Evolutionary conservation across 2,888 invertebrate species (phyloP), one percentile per base, ranked within the genome.

Genomic region (Ophion obscuratus): DNA sequence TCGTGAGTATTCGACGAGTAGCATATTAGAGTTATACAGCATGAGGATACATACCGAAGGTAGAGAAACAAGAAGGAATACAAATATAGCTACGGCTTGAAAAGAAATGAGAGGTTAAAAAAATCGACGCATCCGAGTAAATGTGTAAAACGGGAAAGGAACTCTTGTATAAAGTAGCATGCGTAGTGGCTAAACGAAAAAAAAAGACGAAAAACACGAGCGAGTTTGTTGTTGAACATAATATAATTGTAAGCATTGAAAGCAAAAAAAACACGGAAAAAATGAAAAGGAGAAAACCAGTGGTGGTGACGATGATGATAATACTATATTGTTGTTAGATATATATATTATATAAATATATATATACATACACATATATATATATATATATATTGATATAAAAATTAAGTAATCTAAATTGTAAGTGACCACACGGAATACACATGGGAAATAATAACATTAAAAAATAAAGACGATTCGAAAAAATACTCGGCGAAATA

Each of bases 311-410:
- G 90, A 92, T 88, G 90, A 93, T 92, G 91, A 93, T 93, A 92
- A 92, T 92, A 93, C 90, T 91, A 92, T 92, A 93, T 93, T 94
- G 93, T 94, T 94, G 93, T 93, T 94, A 94, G 92, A 93, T 92
- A 92, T 92, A 92, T 93, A 93, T 91, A 91, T 88, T 76, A 89
- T 90, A 91, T 88, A 90, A 74, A 85, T 87, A 86, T 79, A 84
- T 88, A 88, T 89, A 88, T 86, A 80, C 44, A 71, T 67, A 53
- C 47, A 71, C 17, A 31, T 10, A 57, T 57, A 31, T 14, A 89
- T 89, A 90, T 89, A 89, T 87, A 89, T 89, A 90, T 90, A 92
- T 91, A 92, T 91, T 91, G 89, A 92, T 92, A 92, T 89, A 89
- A 89, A 92, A 91, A 87, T 90, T 88, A 92, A 92, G 77, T 85